Evolutionary conservation across 2,113 vertebrate genomes (phyloP).

Genomic region (Trochalopteron elliotii): DNA sequence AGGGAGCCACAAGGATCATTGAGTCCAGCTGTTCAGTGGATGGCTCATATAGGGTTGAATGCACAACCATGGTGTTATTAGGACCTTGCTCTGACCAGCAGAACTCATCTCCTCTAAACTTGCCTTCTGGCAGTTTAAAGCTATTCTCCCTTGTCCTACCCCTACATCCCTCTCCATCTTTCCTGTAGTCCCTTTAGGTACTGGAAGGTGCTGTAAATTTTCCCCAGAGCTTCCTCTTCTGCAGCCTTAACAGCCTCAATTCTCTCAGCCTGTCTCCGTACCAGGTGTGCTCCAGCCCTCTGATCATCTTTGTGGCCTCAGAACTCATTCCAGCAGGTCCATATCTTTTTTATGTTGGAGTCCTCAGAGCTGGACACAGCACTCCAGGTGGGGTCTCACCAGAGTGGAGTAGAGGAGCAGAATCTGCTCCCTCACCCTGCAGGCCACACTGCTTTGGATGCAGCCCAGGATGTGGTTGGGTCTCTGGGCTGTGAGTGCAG

Average conservation of each 20-base stretch:
- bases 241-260: not conserved
- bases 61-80: rapidly evolving
- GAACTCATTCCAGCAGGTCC: rapidly evolving
- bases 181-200: not conserved
- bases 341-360: not conserved
- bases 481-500: not conserved
- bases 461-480: not conserved
- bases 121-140: not conserved
- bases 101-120: not conserved
- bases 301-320: not conserved
- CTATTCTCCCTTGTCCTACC: not conserved
- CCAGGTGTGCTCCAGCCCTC: not conserved
- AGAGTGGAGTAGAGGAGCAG: not conserved
- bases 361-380: not conserved
- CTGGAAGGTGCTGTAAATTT: not conserved
- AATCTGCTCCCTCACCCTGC: rapidly evolving
- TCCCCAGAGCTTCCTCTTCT: not conserved
- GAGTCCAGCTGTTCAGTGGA: not conserved
- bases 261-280: not conserved
- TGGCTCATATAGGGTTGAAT: not conserved
- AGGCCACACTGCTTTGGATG: rapidly evolving
- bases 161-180: not conserved
- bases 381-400: not conserved
- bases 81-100: not conserved
- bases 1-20: not conserved